A percentile compares a stretch with the other conserved stretches of the same genome.
Conservation (phyloP, 2,888 invertebrate genomes). For the Balanococcus diminutus region DNA sequence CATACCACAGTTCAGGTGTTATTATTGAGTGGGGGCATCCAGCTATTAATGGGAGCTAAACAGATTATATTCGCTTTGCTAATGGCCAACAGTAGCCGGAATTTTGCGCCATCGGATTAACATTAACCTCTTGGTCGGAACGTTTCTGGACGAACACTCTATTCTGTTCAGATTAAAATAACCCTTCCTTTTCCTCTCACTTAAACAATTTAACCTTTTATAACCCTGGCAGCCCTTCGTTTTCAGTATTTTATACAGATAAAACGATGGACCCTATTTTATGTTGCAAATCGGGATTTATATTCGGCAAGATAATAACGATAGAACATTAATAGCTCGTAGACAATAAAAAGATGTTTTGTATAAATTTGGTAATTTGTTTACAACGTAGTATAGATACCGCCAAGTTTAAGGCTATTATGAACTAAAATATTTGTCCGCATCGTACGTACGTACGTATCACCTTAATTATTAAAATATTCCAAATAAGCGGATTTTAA, state of each 20-base stretch:
- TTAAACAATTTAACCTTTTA: conserved; percentile 42
- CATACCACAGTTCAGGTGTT: conserved; percentile 36
- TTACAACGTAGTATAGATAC: conserved; percentile 34
- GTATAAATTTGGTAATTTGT: conserved; percentile 38
- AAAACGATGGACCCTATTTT: conserved; percentile 40
- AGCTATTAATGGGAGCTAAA: conserved; percentile 46
- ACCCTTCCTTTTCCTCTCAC: conserved; percentile 40
- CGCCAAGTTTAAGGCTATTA: conserved; percentile 6
- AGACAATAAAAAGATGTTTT: conserved; percentile 40
- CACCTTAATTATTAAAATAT: conserved; percentile 29
- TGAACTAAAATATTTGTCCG: background rate
- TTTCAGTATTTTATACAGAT: conserved; percentile 36
- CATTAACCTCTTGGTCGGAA: conserved; percentile 26
- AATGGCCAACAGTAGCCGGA: conserved; percentile 47
- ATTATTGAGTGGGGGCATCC: conserved; percentile 30
- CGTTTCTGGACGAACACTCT: conserved; percentile 34
- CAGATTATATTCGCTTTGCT: conserved; percentile 45
- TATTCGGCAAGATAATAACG: conserved; percentile 39
- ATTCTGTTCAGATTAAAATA: conserved; percentile 40
- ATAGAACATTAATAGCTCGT: conserved; percentile 40
- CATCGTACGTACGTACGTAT: background rate
- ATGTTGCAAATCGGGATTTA: conserved; percentile 35
- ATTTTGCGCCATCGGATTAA: conserved; percentile 46
- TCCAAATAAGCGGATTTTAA: background rate
- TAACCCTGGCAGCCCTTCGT: conserved; percentile 30